These are phyloP conservation scores for Subanguina moxae DNA, from an alignment of 1,140 invertebrate genomes.

Conservation along the genomic window DNA sequence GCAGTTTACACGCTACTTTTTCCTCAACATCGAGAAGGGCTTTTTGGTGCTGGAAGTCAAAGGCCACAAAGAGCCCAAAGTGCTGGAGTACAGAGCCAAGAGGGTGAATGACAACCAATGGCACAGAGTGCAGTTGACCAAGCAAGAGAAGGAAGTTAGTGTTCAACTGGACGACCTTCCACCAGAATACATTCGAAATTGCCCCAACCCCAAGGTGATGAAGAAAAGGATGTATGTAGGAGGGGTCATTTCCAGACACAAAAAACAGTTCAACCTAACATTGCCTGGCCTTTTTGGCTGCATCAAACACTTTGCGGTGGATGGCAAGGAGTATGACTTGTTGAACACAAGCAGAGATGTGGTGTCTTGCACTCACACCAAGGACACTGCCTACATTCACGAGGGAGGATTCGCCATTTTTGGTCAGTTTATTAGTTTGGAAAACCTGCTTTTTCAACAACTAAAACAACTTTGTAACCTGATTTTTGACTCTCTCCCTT, in stretches of 20 bases:
- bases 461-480: too few relatives aligned
- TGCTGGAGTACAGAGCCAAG: conserved; percentile 34
- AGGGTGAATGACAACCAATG: conserved; percentile 53
- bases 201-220: conserved; percentile 53
- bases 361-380: conserved; percentile 36
- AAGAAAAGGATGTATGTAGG: conserved; percentile 54
- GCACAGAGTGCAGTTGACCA: conserved; percentile 47
- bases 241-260: conserved; percentile 55
- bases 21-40: conserved; percentile 44
- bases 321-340: conserved; percentile 39
- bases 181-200: conserved; percentile 37
- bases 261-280: conserved; percentile 33
- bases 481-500: too few relatives aligned
- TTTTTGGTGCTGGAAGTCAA: conserved; percentile 47
- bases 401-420: conserved; percentile 40
- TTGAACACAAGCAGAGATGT: conserved; percentile 36
- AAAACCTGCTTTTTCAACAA: too few relatives aligned
- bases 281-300: conserved; percentile 49
- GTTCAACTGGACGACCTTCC: conserved; percentile 42
- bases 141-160: conserved; percentile 37
- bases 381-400: conserved; percentile 42
- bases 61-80: conserved; percentile 47
- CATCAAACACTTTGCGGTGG: conserved; percentile 46
- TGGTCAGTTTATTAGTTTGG: conserved; percentile 17
- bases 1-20: conserved; percentile 47